Base-by-base conservation (phyloP, 2,113 vertebrate species). In the Perognathus longimembris region DNA sequence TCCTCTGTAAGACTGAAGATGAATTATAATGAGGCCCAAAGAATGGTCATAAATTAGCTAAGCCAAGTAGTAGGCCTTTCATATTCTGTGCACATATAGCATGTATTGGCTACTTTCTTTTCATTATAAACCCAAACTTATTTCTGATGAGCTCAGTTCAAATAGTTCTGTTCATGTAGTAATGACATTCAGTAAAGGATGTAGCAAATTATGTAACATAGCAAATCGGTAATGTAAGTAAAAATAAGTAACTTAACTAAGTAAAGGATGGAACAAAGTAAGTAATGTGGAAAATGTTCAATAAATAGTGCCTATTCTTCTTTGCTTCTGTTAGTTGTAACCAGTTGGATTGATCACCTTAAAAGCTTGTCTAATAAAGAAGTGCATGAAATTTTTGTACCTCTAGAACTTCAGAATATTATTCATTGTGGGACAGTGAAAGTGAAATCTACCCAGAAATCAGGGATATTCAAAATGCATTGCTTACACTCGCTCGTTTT, bases 21-120 rank as follows among this genome's bases (percentile, higher is more conserved):
- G 94, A 97, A 97, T 95, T 86, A 91, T 70, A 95, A 70, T 91
- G 90, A 89, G 26, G 30, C 34, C 50, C 32, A 91, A 95, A 94
- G 73, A 89, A 87, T 45, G 74, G 85, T 42, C 40, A 81, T 70
- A 93, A 93, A 85, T 89, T 89, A 94, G 40, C 40, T 84, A 89
- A 84, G 9, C 30, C 15, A 66, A 93, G 85, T 64, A 87, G 30
- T 34, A 76, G 76, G 80, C 67, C n/a, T 15, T 95, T 92, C 90
- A 89, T 67, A 94, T 94, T 89, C 63, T 38, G 50, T 5, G 38
- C 15, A 85, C 45, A 18, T 40, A 6, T 40, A 78, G 26, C 66
- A 7, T 40, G 42, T 80, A 38, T 66, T 64, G 40, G 34, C 63
- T 71, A 36, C 75, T 75, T 79, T 73, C 10, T 81, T 94, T 30